Base-by-base conservation (phyloP, 23 tunicate species). In the Phallusia fumigata region DNA sequence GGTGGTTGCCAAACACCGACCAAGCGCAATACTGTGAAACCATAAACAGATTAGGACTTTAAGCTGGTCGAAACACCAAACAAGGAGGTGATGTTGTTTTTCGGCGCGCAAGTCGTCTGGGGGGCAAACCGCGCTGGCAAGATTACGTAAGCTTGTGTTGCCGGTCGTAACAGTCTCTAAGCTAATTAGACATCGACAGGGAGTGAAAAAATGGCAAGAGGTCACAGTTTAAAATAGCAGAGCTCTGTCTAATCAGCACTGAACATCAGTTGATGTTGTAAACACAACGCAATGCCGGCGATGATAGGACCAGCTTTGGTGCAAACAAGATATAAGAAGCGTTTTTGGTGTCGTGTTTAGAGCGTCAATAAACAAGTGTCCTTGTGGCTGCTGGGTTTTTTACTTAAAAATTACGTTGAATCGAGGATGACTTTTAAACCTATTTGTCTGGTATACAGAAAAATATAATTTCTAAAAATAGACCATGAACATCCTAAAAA, bases 191-290 rank as follows among this genome's bases (percentile, higher is more conserved):
- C 69, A 11, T 58, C 69, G 11, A 16, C 15, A 11, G 26, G 69
- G 28, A 24, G 69, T 13, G 28, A 40, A 40, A 40, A 40, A 40
- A 16, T 13, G 69, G 69, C 28, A 24, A 22, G 69, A 40, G 69
- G 69, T 58, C 69, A 58, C 69, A 13, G 69, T 58, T 58, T 58
- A 58, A 58, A 58, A 58, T 58, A 58, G 69, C 69, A 24, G 28
- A 5, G 28, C 69, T 21, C 5, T 16, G 69, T 58, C 69, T 58
- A 58, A 58, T 58, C 69, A 21, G 69, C 69, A 58, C 69, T 5
- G 26, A 6, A 58, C 26, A 58, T 58, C 69, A 58, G 69, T 58
- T 58, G 69, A 58, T 16, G 69, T 24, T 24, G 28, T 58, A 58
- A 58, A 58, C 69, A 58, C 1, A 58, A 24, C 3, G 1, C 69